Evolutionary conservation across 2,113 vertebrate genomes (phyloP), one percentile per base, ranked within the genome.

Genomic region (Halichoerus grypus): DNA sequence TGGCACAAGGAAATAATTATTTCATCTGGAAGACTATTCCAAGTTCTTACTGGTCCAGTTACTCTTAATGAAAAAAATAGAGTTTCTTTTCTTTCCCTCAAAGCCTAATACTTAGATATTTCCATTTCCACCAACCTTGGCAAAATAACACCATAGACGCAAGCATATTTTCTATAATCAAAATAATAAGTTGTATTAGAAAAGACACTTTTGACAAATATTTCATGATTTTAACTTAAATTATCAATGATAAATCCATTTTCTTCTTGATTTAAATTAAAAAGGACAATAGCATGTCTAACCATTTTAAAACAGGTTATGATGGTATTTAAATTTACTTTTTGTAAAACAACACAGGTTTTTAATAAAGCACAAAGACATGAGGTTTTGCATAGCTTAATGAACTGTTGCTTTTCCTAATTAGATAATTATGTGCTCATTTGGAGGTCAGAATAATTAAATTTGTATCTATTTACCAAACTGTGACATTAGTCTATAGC

Each of bases 391-490:
- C 36, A 79, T 72, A 69, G 77, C 49, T 91, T 93, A 87, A 59
- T 83, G 59, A 87, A 93, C 26, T 77, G 55, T 69, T 82, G 3
- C 51, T 61, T 19, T 97, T 89, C 33, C 21, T 95, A 97, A 97
- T 97, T 95, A 95, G 84, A 76, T 59, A 87, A 95, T 93, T 95
- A 95, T 39, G 90, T 90, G 46, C 67, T 95, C 57, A 86, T 94
- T 33, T 18, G 79, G 31, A 97, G 95, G 93, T 91, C 91, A 96
- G 93, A 95, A 93, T 94, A 95, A 95, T 94, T 95, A 93, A 63
- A 59, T 94, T 96, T 65, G 36, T 63, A 86, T 89, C 63, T 95
- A 61, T 67, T 91, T 94, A 65, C 46, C 42, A 85, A 93, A 86
- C 26, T 67, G 14, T 89, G 65, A 89, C 76, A 85, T 61, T 42